Evolutionary conservation across 2,113 vertebrate genomes (phyloP).

Genomic region (Leuciscus idus): DNA sequence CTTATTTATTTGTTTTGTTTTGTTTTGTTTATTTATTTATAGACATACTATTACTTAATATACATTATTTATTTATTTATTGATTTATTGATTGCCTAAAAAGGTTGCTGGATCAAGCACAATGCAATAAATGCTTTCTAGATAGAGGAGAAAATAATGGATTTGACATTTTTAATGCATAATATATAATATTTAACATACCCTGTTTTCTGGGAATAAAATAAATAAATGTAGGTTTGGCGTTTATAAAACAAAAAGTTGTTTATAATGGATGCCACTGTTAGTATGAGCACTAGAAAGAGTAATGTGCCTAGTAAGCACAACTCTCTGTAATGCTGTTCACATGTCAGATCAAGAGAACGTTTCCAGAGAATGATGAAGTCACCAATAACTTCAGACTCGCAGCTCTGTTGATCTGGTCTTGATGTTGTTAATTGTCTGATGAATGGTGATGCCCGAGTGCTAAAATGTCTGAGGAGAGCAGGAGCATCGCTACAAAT

Average conservation of each 20-base stretch:
- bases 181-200: background rate
- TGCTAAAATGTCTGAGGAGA: constrained; percentile 54
- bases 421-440: constrained; percentile 54
- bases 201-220: background rate
- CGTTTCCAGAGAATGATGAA: background rate
- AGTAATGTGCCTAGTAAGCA: background rate
- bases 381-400: background rate
- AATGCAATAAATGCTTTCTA: too few relatives aligned
- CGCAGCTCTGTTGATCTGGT: constrained; percentile 39
- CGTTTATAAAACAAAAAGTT: too few relatives aligned
- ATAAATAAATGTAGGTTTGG: background rate
- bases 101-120: too few relatives aligned
- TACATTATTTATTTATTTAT: too few relatives aligned
- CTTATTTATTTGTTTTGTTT: too few relatives aligned
- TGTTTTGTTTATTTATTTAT: too few relatives aligned
- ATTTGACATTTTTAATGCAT: too few relatives aligned
- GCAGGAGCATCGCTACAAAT: constrained; percentile 58
- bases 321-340: background rate
- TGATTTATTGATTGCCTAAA: too few relatives aligned
- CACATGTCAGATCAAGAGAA: background rate
- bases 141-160: too few relatives aligned
- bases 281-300: background rate
- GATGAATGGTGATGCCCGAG: constrained; percentile 51
- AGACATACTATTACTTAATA: too few relatives aligned
- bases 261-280: too few relatives aligned